Conservation (phyloP, 2,113 vertebrate genomes). For the Notarius lentiginosus region DNA sequence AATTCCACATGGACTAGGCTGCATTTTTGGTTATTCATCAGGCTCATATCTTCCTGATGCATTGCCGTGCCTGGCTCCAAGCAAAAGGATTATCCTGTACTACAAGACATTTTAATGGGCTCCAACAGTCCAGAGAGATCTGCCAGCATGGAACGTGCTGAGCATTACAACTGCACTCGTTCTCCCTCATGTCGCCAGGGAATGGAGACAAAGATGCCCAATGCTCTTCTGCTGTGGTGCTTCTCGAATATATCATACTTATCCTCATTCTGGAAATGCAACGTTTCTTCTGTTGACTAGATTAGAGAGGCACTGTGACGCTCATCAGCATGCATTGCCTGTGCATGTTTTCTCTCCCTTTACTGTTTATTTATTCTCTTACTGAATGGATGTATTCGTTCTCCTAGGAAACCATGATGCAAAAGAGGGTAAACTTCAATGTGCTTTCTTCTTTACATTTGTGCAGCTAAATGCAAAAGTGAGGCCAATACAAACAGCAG, state of each 20-base stretch:
- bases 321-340: slow-evolving; percentile 53
- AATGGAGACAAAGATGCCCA: slow-evolving; percentile 39
- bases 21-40: slow-evolving; percentile 47
- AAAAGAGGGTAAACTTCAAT: slow-evolving; percentile 34
- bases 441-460: slow-evolving; percentile 11
- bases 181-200: slow-evolving; percentile 47
- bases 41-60: slow-evolving; percentile 47
- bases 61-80: slow-evolving; percentile 40
- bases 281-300: slow-evolving; percentile 38
- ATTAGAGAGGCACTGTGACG: slow-evolving; percentile 36
- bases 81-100: slow-evolving; percentile 55
- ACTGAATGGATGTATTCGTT: slow-evolving; percentile 40
- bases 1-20: slow-evolving; percentile 21
- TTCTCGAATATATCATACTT: slow-evolving; percentile 41
- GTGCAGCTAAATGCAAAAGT: slow-evolving; percentile 5
- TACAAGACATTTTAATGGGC: slow-evolving; percentile 58
- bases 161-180: slow-evolving; percentile 50
- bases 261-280: slow-evolving; percentile 43
- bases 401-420: slow-evolving; percentile 43
- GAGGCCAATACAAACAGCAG: not conserved
- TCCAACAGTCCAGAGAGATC: slow-evolving; percentile 52
- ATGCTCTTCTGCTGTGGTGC: slow-evolving; percentile 37
- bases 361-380: slow-evolving; percentile 34
- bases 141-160: slow-evolving; percentile 49
- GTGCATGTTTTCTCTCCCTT: slow-evolving; percentile 19